Percentiles rank a stretch among this genome's conserved stretches.
These are phyloP conservation scores for Marmota flaviventris DNA, from an alignment of 2,113 vertebrate genomes.

Conservation along the genomic window DNA sequence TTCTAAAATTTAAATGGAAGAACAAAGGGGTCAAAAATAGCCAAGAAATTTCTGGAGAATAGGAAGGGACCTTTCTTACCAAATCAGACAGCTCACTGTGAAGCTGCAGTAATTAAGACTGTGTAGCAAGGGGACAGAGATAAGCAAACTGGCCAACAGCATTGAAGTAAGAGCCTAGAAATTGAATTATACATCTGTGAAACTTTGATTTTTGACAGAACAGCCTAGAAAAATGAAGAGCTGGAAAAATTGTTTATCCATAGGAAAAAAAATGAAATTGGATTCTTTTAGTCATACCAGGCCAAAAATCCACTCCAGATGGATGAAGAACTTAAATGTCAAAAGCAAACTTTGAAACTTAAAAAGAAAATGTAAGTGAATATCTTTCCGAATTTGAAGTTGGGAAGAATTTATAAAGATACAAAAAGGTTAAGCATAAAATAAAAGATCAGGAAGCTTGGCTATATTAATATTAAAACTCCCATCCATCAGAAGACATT, in stretches of 20 bases:
- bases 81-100: not conserved
- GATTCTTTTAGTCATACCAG: conserved; percentile 62
- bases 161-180: not conserved
- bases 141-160: not conserved
- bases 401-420: conserved; percentile 61
- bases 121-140: not conserved
- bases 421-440: conserved; percentile 42
- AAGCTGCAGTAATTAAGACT: not conserved
- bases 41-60: not conserved
- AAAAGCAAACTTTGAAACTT: conserved; percentile 68
- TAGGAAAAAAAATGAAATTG: conserved; percentile 58
- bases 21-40: not conserved
- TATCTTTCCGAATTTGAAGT: conserved; percentile 55
- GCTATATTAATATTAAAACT: conserved; percentile 18
- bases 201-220: conserved; percentile 52
- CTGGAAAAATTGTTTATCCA: conserved; percentile 69
- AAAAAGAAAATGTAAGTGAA: conserved; percentile 67
- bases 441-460: conserved; percentile 1
- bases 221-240: conserved; percentile 39
- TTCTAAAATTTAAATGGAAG: conserved; percentile 10
- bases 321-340: conserved; percentile 63
- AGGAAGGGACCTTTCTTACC: not conserved
- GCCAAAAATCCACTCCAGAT: conserved; percentile 71
- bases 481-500: not conserved
- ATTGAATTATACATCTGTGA: not conserved